These are phyloP conservation scores for Cyrtorhinus lividipennis DNA, from an alignment of 1,140 invertebrate species.

Conservation along the genomic window DNA sequence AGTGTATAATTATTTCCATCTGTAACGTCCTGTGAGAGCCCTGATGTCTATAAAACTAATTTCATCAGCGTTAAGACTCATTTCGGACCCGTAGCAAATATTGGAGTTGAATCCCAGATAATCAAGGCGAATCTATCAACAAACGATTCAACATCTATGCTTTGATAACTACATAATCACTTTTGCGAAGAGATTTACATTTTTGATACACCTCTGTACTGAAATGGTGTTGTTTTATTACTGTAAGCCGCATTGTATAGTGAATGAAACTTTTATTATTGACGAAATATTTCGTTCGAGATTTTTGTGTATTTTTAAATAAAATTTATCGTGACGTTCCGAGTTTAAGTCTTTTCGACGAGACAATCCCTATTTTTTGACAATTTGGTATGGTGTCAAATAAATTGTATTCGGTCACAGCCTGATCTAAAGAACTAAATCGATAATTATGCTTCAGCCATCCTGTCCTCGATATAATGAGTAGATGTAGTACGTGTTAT, in stretches of 20 bases:
- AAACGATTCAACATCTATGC: background rate
- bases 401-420: too few species aligned
- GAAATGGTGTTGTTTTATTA: background rate
- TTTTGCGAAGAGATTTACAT: background rate
- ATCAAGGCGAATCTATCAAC: too few species aligned
- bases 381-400: too few species aligned
- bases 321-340: background rate
- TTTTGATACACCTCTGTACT: background rate
- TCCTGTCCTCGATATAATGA: too few species aligned
- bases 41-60: too few species aligned
- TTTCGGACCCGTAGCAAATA: background rate
- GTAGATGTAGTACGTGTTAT: too few species aligned
- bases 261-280: background rate
- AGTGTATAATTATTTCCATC: too few species aligned
- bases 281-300: background rate
- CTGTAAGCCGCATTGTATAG: background rate
- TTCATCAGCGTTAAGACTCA: background rate
- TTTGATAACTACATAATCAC: background rate
- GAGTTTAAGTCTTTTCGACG: too few species aligned
- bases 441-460: too few species aligned
- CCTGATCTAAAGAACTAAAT: too few species aligned
- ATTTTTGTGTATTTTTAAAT: background rate
- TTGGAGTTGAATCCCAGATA: background rate
- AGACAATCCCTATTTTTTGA: too few species aligned
- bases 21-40: too few species aligned